These are phyloP conservation scores for Subacronicta megacephala DNA, from an alignment of 2,888 invertebrate species.

Conservation along the genomic window DNA sequence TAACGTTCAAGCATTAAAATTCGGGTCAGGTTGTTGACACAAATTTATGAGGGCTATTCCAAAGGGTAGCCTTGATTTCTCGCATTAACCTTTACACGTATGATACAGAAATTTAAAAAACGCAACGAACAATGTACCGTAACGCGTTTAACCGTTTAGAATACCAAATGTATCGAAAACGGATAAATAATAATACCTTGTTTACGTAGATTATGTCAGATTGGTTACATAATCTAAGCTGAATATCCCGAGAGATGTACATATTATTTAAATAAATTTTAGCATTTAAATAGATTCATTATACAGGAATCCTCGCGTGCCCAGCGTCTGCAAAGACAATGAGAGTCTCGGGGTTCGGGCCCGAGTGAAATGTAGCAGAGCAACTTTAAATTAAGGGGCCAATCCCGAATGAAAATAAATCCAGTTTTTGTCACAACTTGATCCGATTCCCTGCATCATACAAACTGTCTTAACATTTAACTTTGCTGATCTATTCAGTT, in stretches of 20 bases:
- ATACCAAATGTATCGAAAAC: conserved; percentile 13
- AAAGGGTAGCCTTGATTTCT: conserved; percentile 74
- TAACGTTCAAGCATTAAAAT: conserved; percentile 84
- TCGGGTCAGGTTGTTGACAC: conserved; percentile 85
- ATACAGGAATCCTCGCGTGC: conserved; percentile 56
- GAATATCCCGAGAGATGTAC: conserved; percentile 20
- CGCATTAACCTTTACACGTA: conserved; percentile 64
- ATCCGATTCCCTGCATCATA: conserved; percentile 24
- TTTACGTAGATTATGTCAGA: conserved; percentile 9
- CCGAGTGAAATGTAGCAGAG: conserved; percentile 65
- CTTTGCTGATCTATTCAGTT: conserved; percentile 32
- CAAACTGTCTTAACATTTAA: conserved; percentile 42
- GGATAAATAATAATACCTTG: conserved; percentile 9
- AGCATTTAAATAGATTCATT: conserved; percentile 37
- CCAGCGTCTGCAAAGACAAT: conserved; percentile 50
- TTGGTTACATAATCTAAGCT: conserved; percentile 22
- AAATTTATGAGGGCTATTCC: conserved; percentile 82
- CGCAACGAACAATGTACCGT: conserved; percentile 12
- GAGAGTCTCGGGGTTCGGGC: conserved; percentile 45
- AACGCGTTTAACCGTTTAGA: conserved; percentile 8
- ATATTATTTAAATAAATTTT: conserved; percentile 45
- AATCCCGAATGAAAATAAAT: conserved; percentile 60
- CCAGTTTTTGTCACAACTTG: conserved; percentile 39
- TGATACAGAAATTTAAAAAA: conserved; percentile 34
- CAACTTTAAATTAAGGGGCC: conserved; percentile 69